Conservation (phyloP, 2,797 vertebrate genomes). For the Scolopax rusticola region DNA sequence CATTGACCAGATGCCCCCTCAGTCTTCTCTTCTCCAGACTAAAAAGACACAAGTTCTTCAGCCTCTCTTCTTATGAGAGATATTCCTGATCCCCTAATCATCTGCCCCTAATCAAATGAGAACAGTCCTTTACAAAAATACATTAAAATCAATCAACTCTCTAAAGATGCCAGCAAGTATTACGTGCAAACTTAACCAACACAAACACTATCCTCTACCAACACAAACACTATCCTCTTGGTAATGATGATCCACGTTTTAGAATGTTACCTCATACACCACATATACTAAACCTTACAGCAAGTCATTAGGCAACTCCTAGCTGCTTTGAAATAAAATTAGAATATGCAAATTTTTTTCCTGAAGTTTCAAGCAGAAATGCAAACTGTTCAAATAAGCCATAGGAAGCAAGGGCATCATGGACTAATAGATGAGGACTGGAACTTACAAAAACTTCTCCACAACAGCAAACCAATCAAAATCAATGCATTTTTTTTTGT, state of each 20-base stretch:
- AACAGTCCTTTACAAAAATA: not conserved
- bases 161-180: not conserved
- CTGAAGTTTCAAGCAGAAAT: not conserved
- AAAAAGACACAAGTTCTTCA: too few relatives aligned
- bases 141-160: not conserved
- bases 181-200: accelerated
- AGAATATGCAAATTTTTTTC: not conserved
- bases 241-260: not conserved
- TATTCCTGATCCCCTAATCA: too few relatives aligned
- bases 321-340: not conserved
- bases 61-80: too few relatives aligned
- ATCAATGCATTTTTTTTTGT: not conserved
- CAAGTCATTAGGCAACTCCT: not conserved
- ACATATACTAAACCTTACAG: not conserved
- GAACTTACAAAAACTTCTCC: not conserved
- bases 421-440: not conserved
- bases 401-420: not conserved
- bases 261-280: not conserved
- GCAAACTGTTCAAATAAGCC: not conserved
- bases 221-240: not conserved
- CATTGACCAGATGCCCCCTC: too few relatives aligned
- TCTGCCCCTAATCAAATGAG: not conserved
- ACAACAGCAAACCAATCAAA: not conserved
- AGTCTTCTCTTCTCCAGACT: too few relatives aligned
- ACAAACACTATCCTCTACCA: not conserved